These are phyloP conservation scores for Sanderia malayensis DNA, from an alignment of 30 jellyfish, hydroid and myxozoan genomes.

Conservation along the genomic window DNA sequence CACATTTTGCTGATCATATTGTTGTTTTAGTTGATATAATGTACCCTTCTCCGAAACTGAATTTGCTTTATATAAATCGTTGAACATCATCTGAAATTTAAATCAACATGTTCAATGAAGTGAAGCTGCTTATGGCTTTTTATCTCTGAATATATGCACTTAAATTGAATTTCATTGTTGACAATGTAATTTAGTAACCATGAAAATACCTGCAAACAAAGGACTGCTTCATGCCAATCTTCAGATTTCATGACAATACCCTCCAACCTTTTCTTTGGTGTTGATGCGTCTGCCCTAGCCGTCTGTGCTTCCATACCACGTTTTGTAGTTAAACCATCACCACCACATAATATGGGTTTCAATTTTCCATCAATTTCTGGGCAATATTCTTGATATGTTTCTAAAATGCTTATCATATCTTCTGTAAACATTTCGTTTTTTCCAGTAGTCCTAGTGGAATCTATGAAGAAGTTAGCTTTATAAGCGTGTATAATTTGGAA, in stretches of 20 bases:
- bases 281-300: background rate
- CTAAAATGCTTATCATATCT: conserved; percentile 2
- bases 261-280: background rate
- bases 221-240: background rate
- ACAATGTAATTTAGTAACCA: too few species aligned
- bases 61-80: background rate
- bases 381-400: background rate
- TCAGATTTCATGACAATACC: background rate
- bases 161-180: too few species aligned
- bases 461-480: too few species aligned
- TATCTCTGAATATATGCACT: too few species aligned
- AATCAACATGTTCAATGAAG: background rate
- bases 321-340: background rate
- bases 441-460: conserved; percentile 7
- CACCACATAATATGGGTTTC: background rate
- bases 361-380: background rate
- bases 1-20: background rate
- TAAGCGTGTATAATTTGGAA: too few species aligned
- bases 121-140: background rate
- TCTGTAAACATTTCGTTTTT: conserved; percentile 10
- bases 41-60: conserved; percentile 8
- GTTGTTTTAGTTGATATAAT: conserved; percentile 5
- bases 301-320: background rate
- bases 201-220: background rate
- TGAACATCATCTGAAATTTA: conserved; percentile 11